phyloP scores from a whole-genome alignment of 2,113 vertebrate genomes.

The Psittacula cyanocephala region DNA sequence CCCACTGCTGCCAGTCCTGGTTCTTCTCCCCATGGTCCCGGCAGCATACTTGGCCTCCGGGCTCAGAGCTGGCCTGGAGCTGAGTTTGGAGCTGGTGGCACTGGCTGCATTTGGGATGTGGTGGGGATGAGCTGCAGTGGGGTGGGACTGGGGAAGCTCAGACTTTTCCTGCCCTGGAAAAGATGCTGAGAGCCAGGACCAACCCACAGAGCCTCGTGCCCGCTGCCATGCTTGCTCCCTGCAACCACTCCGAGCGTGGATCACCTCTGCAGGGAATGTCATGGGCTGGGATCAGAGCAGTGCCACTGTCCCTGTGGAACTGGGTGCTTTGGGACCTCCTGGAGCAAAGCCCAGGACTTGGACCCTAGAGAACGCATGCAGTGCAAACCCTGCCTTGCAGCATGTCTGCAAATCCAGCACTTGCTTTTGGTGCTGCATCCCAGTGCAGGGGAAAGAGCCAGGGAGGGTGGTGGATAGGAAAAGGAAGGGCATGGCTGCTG shows the following conservation, averaged over 20 bases:
- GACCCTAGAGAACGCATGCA: accelerated
- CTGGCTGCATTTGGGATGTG: not conserved
- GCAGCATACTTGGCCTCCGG: not conserved
- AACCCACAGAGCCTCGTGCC: not conserved
- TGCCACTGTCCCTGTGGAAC: not conserved
- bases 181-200: not conserved
- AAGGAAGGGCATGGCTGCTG: not conserved
- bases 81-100: not conserved
- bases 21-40: not conserved
- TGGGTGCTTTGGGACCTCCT: not conserved
- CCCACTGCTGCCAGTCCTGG: accelerated
- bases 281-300: not conserved
- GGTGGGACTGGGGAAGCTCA: not conserved
- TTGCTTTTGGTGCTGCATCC: not conserved
- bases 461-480: not conserved
- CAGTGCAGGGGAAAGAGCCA: accelerated
- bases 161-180: not conserved
- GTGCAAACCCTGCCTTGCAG: not conserved
- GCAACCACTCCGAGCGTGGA: not conserved
- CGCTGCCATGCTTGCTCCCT: not conserved
- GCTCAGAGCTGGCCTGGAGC: not conserved
- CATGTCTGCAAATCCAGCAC: not conserved
- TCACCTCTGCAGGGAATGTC: accelerated
- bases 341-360: accelerated
- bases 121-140: not conserved